Evolutionary conservation across 2,797 vertebrate genomes (phyloP), one percentile per base, ranked within the genome.

Genomic region (Lagocephalus sceleratus): DNA sequence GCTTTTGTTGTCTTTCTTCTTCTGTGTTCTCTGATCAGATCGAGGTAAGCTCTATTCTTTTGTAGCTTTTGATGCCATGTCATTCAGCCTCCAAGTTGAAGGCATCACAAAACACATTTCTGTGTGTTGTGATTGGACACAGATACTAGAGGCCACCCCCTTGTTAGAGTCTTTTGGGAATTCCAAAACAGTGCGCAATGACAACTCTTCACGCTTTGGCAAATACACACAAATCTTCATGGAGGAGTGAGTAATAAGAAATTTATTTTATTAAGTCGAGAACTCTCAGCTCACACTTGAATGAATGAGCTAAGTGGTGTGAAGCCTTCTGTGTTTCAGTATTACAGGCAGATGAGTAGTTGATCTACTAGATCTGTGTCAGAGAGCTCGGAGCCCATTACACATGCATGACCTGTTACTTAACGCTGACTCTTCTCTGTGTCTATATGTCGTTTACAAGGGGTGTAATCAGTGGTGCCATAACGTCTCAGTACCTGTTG

Each of bases 161-260:
- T 83, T 98, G 69, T 81, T 99, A 89, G 96, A 98, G 86, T 94
- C 97, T 50, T 99, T 99, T 22, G 95, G 97, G 69, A 99, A 98
- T 0, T 96, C 97, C 92, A 99, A 98, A 93, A 99, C 97, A 0
- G 94, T 98, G 75, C 91, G 95, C 75, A 99, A 98, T 0, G 93
- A 98, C 83, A 99, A 99, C 82, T 99, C 97, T 71, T 97, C 95
- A 77, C 93, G 96, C 82, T 98, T 98, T 75, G 96, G 97, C 86
- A 99, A 99, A 85, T 97, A 95, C 57, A 90, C 94, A 35, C 93
- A 97, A 85, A 91, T 99, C 86, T 98, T 91, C 88, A 89, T 99
- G 89, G 93, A 97, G 71, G 91, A 93, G 96, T 98, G 71, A 95
- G 95, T 94, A 48, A 0, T 23, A 6, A 52, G n/a, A 35, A 1